Percentiles rank a stretch among this genome's conserved stretches.
Conservation (phyloP, 2,888 invertebrate species). For the Andrena marginata region DNA sequence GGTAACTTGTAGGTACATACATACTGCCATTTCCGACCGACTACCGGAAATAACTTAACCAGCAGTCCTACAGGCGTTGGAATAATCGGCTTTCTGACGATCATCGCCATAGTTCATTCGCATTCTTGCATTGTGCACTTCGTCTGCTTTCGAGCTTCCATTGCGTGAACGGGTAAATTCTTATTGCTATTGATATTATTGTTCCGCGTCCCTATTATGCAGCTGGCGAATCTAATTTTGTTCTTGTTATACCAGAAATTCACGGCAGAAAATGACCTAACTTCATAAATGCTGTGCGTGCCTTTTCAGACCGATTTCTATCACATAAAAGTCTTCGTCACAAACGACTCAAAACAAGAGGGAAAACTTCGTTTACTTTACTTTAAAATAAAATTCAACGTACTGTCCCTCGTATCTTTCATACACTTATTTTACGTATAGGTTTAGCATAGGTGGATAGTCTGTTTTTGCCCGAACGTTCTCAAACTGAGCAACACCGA, state of each 20-base stretch:
- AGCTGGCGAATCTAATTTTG: too few relatives aligned
- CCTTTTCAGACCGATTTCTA: too few relatives aligned
- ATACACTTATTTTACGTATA: too few relatives aligned
- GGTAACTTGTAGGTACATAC: slow-evolving; percentile 35
- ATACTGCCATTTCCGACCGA: slow-evolving; percentile 23
- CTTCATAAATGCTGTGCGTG: too few relatives aligned
- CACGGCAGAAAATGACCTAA: too few relatives aligned
- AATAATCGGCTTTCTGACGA: slow-evolving; percentile 15
- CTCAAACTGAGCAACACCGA: not conserved
- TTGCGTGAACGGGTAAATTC: not conserved
- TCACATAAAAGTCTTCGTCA: too few relatives aligned
- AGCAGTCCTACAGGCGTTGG: slow-evolving; percentile 13
- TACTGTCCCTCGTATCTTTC: too few relatives aligned
- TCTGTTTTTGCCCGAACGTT: not conserved
- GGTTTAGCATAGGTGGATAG: too few relatives aligned
- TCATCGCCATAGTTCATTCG: slow-evolving; percentile 12
- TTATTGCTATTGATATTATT: not conserved
- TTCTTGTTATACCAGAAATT: too few relatives aligned
- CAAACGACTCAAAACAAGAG: too few relatives aligned
- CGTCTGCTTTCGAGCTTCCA: slow-evolving; percentile 17
- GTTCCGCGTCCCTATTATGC: not conserved
- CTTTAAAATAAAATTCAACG: too few relatives aligned
- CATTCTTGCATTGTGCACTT: slow-evolving; percentile 7
- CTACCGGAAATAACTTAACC: slow-evolving; percentile 40
- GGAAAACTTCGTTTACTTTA: too few relatives aligned